These are phyloP conservation scores for Aradophagus sp. DNA, from an alignment of 1,140 invertebrate genomes.

Conservation along the genomic window DNA sequence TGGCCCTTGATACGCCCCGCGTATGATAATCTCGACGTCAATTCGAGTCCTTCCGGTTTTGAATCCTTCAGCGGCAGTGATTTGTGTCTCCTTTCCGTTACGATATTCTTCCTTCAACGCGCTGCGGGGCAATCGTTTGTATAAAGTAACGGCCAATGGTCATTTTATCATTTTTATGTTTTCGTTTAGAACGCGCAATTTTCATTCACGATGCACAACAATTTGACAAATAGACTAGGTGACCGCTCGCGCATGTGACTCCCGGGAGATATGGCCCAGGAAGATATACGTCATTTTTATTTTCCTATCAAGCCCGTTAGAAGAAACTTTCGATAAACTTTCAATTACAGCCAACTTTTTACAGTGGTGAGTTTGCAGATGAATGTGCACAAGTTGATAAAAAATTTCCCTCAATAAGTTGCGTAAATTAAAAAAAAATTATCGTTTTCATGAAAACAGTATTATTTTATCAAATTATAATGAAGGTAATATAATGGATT, in stretches of 20 bases:
- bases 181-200: conserved; percentile 19
- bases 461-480: too few relatives aligned
- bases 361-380: too few relatives aligned
- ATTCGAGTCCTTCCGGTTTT: conserved; percentile 27
- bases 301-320: too few relatives aligned
- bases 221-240: conserved; percentile 7
- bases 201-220: conserved; percentile 27
- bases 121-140: conserved; percentile 24
- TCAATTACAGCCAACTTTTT: too few relatives aligned
- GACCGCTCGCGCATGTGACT: conserved; percentile 2
- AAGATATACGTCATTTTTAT: too few relatives aligned
- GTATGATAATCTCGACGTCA: conserved; percentile 29
- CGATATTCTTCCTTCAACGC: conserved; percentile 28
- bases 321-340: too few relatives aligned
- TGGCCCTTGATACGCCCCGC: conserved; percentile 28
- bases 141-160: conserved; percentile 41
- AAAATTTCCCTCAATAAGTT: too few relatives aligned
- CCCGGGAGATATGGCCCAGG: neutral
- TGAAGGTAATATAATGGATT: too few relatives aligned
- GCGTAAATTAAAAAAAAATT: too few relatives aligned
- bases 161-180: conserved; percentile 53
- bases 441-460: too few relatives aligned
- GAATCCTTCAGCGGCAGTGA: conserved; percentile 27
- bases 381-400: too few relatives aligned
- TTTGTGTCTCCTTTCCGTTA: conserved; percentile 36